These are phyloP conservation scores for Stomatorhinus walkeri DNA, from an alignment of 2,797 vertebrate genomes.

Conservation along the genomic window DNA sequence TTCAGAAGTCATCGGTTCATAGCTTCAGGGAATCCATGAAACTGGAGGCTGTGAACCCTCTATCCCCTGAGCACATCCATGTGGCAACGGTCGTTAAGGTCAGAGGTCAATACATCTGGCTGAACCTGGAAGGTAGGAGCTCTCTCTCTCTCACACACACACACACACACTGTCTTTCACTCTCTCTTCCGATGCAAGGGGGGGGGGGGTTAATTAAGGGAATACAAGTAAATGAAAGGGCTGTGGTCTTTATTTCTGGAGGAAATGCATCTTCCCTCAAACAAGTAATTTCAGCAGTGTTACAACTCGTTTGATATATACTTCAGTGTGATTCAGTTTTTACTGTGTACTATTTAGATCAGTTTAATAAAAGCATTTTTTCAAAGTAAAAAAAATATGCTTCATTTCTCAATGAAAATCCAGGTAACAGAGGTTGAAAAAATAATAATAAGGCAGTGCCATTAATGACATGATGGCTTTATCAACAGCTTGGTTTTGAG, in stretches of 20 bases:
- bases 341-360: not conserved
- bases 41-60: slow-evolving; percentile 88
- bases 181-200: not conserved
- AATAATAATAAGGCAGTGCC: not conserved
- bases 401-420: not conserved
- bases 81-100: slow-evolving; percentile 80
- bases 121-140: slow-evolving; percentile 82
- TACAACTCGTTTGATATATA: not conserved
- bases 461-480: not conserved
- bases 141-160: not conserved
- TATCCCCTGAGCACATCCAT: slow-evolving; percentile 11
- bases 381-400: not conserved
- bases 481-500: not conserved
- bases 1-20: slow-evolving; percentile 67
- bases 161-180: not conserved
- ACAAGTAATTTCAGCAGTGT: not conserved
- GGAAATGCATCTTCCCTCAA: not conserved
- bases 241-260: not conserved
- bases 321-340: not conserved
- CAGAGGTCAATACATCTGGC: slow-evolving; percentile 86
- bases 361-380: not conserved
- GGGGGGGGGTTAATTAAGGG: not conserved
- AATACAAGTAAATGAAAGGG: not conserved
- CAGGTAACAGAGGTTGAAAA: not conserved
- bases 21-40: slow-evolving; percentile 92